Base-by-base conservation (phyloP, 2,113 vertebrate species). In the Microcebus lehilahytsara region DNA sequence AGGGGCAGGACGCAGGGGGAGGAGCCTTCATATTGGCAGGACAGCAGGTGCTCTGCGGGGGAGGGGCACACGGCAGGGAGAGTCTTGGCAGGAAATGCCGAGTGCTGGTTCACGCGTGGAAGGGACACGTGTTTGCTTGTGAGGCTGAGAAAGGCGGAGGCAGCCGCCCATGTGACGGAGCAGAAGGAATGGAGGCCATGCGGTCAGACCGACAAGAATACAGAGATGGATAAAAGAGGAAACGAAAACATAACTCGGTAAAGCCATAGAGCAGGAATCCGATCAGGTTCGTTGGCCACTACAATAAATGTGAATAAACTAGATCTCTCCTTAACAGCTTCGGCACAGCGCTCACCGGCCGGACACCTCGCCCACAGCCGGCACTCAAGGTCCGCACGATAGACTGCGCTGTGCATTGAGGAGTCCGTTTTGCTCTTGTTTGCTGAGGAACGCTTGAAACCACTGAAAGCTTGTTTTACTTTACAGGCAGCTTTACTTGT, bases 51-150 rank as follows among this genome's bases (percentile, higher is more conserved):
- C 56, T 20, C 56, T 20, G 56, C 6, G 32, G 19, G 27, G 69
- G 85, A 42, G 60, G 60, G 5, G 19, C 17, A 6, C 56, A 58
- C 6, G 19, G 56, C 56, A 58, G 56, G 19, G 56, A 58, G 56
- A 58, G 19, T 20, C 56, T 58, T 20, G 19, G 56, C 19, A 6
- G 19, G 56, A 58, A 56, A 19, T 56, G 53, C 53, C 53, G 53
- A 19, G 53, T 19, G 16, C 53, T 16, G 53, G 53, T 56, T 56
- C 17, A 14, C 51, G 17, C 53, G 4, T 19, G 53, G 53, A 17
- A 17, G 16, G 16, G 3, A 40, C 1, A 27, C 5, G 1, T 0
- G 4, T 32, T 32, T 80, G 42, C 22, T 66, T 11, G n/a, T 0
- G 9, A 8, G 40, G 5, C 51, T 30, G 10, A 37, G 51, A 37